Base-by-base conservation (phyloP, 2,113 vertebrate genomes). In the Rallus limicola region DNA sequence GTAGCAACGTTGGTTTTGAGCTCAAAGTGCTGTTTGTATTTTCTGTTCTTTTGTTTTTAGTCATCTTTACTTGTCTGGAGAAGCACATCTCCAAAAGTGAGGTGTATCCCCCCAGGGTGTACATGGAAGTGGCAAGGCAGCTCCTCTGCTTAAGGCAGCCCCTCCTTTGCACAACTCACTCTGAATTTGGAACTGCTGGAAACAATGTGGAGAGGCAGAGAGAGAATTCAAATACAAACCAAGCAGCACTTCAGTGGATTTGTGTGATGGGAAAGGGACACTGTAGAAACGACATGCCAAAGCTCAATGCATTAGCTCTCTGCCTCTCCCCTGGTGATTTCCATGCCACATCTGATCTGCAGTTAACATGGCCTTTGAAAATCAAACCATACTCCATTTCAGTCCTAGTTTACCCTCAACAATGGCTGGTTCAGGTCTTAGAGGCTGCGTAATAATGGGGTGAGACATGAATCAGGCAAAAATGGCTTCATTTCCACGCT, bases 391-490 rank as follows among this genome's bases (percentile, higher is more conserved):
- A 78, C 59, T 93, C 63, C 79, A 71, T 62, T 79, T 88, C 42
- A 75, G 82, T 95, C 46, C 70, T 56, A 70, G 46, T 92, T 91
- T 86, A 87, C 44, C 56, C 80, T 59, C 62, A 88, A 93, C 85
- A 89, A 82, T 77, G 72, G 84, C 82, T 83, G 55, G 70, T 91
- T 90, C 68, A 70, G 86, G 72, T 93, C 90, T 82, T 90, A 56
- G 72, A 86, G 82, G 72, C 78, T 58, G 86, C 86, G 77, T 56
- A 93, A 38, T 36, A 89, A 92, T 0, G 1, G 72, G 58, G 74
- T 7, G 42, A 97, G 64, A 82, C 81, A 91, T 14, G 83, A 93
- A 96, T 67, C 77, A 62, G 84, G 91, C 84, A 83, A 56, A 89
- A 95, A 18, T 58, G 7, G 60, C 74, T 88, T 85, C 69, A 70